Evolutionary conservation across 2,113 vertebrate genomes (phyloP).

Genomic region (Onychostruthus taczanowskii): DNA sequence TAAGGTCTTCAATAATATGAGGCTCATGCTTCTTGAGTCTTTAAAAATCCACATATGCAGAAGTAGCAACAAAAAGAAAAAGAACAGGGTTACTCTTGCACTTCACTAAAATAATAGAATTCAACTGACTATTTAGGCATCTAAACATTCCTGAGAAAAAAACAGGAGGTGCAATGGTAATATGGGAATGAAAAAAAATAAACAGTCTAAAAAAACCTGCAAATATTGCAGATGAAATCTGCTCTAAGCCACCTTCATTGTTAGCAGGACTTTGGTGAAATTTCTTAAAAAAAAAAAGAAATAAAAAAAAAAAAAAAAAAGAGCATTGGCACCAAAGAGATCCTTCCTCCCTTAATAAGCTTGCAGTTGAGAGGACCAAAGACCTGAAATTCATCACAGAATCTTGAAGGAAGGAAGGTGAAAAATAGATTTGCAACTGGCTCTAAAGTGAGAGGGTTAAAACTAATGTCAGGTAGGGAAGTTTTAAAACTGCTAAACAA

Average conservation of each 20-base stretch:
- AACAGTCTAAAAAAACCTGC: rapidly evolving
- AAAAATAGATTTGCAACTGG: not conserved
- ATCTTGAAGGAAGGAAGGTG: not conserved
- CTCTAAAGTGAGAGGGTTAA: not conserved
- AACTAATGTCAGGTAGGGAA: not conserved
- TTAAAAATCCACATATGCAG: not conserved
- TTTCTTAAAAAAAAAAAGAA: not conserved
- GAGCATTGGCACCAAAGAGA: not conserved
- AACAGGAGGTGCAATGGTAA: not conserved
- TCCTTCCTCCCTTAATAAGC: not conserved
- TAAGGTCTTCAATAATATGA: not conserved
- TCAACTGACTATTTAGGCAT: not conserved
- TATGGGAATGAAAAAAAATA: not conserved
- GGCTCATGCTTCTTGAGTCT: not conserved
- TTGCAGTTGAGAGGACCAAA: not conserved
- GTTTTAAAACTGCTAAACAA: not conserved
- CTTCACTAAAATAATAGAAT: not conserved
- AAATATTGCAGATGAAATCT: not conserved
- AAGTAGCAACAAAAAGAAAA: not conserved
- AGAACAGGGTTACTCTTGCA: not conserved
- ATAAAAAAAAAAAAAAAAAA: not conserved
- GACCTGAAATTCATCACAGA: not conserved
- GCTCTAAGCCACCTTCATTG: not conserved
- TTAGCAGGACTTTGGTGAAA: not conserved
- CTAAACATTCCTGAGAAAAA: not conserved